Conservation (phyloP, 2,797 vertebrate species). For the Scyliorhinus canicula region DNA sequence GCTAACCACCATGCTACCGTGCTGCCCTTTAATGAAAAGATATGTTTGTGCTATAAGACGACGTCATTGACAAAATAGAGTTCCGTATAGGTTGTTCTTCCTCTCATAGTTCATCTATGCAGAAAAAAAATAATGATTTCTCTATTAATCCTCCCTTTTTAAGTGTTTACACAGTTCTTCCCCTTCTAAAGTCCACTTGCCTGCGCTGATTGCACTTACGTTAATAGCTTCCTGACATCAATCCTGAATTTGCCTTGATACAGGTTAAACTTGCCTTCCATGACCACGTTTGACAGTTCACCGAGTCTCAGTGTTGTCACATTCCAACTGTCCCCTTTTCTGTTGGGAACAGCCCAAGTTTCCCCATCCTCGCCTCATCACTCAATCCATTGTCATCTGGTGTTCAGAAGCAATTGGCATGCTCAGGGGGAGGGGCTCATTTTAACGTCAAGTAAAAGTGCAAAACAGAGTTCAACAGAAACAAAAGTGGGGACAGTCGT, state of each 20-base stretch:
- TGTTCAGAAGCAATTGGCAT: background rate
- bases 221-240: background rate
- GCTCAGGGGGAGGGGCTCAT: background rate
- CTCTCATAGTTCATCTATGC: background rate
- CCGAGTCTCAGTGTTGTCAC: background rate
- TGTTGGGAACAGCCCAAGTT: background rate
- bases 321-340: background rate
- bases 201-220: background rate
- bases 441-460: background rate
- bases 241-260: background rate
- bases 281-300: background rate
- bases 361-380: background rate
- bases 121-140: background rate
- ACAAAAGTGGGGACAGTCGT: background rate
- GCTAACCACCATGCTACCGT: too few relatives aligned
- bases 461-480: background rate
- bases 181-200: background rate
- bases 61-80: background rate
- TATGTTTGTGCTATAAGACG: background rate
- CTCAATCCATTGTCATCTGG: background rate
- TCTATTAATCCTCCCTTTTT: background rate
- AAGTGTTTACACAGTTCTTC: background rate
- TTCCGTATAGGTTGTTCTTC: background rate
- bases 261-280: background rate
- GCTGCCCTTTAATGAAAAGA: too few relatives aligned